Conservation (phyloP, 2,888 invertebrate genomes). For the Notodromas monacha region DNA sequence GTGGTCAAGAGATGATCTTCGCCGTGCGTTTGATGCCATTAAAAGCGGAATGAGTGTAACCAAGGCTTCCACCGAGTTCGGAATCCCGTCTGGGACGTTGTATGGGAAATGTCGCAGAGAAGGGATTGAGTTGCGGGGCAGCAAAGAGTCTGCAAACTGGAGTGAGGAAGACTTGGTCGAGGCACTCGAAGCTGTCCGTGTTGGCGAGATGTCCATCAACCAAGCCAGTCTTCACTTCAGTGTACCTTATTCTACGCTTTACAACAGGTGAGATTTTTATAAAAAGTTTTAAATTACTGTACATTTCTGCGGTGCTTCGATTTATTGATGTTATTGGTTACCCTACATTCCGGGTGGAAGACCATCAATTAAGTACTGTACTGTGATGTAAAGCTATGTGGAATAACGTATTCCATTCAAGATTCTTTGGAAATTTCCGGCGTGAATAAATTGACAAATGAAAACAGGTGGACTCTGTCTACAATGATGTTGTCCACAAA, state of each 20-base stretch:
- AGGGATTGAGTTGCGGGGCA: slow-evolving; percentile 33
- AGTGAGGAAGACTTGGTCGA: slow-evolving; percentile 74
- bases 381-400: too few species aligned
- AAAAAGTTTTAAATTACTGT: too few species aligned
- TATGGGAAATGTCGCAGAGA: slow-evolving; percentile 63
- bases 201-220: slow-evolving; percentile 71
- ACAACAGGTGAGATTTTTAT: slow-evolving; percentile 17
- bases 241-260: slow-evolving; percentile 56
- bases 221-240: slow-evolving; percentile 73
- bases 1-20: slow-evolving; percentile 49
- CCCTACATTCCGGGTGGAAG: too few species aligned
- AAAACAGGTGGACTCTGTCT: too few species aligned
- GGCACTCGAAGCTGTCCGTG: slow-evolving; percentile 52
- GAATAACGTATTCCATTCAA: too few species aligned
- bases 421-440: too few species aligned
- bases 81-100: slow-evolving; percentile 56
- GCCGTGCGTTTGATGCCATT: slow-evolving; percentile 31
- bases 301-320: too few species aligned
- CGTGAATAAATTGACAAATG: too few species aligned
- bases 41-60: slow-evolving; percentile 27
- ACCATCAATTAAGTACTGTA: too few species aligned
- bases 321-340: too few species aligned
- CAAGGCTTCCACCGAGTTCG: slow-evolving; percentile 49
- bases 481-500: too few species aligned
- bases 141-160: slow-evolving; percentile 25